These are phyloP conservation scores for Apogon hyalosoma DNA, from an alignment of 2,797 vertebrate species.

Conservation along the genomic window DNA sequence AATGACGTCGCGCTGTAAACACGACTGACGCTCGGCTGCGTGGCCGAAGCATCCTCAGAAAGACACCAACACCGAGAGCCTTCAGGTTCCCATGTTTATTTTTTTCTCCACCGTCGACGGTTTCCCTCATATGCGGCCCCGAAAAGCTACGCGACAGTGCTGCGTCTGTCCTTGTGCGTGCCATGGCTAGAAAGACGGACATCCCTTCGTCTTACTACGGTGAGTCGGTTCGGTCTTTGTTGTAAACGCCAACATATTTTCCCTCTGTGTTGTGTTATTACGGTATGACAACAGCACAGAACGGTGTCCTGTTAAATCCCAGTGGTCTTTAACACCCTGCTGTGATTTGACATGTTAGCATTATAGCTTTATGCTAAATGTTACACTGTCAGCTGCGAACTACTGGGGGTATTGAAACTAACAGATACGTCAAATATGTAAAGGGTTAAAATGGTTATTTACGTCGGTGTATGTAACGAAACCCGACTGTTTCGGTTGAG, in stretches of 20 bases:
- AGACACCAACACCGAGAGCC: conserved; percentile 43
- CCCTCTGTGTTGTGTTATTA: conserved; percentile 13
- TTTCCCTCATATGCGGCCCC: conserved; percentile 87
- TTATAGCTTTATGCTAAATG: neutral
- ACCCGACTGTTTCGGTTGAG: neutral
- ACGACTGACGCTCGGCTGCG: conserved; percentile 83
- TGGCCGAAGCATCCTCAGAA: conserved; percentile 75
- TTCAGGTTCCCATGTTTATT: conserved; percentile 61
- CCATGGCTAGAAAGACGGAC: conserved; percentile 86
- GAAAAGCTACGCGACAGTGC: conserved; percentile 85
- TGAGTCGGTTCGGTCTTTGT: conserved; percentile 80
- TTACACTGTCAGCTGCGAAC: conserved; percentile 30
- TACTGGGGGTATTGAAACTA: conserved; percentile 26
- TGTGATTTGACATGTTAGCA: conserved; percentile 10
- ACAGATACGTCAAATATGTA: conserved; percentile 36
- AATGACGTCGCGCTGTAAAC: conserved; percentile 87
- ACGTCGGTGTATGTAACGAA: neutral
- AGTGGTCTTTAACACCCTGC: conserved; percentile 8
- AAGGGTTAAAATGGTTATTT: conserved; percentile 13
- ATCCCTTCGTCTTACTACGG: conserved; percentile 83
- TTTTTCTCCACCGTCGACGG: conserved; percentile 59
- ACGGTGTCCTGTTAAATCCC: neutral
- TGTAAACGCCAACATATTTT: conserved; percentile 50
- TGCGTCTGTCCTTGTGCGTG: conserved; percentile 70
- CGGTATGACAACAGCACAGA: conserved; percentile 40